phyloP scores from a whole-genome alignment of 2,888 invertebrate species.

The Elegia similella region DNA sequence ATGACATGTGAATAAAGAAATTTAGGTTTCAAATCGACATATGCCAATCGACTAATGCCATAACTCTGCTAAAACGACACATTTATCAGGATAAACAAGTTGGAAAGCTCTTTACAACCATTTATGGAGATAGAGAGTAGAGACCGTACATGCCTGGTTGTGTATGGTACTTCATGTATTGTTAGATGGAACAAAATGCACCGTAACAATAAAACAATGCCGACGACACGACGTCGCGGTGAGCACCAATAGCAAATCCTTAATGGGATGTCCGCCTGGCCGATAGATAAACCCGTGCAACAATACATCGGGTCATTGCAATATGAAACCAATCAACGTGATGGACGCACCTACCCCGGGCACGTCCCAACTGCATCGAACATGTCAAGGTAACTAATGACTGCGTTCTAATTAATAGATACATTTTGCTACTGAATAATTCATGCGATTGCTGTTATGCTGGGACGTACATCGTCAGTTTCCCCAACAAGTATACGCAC shows the following conservation, averaged over 20 bases:
- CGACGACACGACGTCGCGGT: slow-evolving; percentile 27
- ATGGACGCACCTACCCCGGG: slow-evolving; percentile 45
- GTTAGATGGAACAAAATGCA: slow-evolving; percentile 5
- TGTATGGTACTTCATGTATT: background rate
- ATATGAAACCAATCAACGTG: slow-evolving; percentile 68
- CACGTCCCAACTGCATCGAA: slow-evolving; percentile 45
- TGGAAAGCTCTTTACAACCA: background rate
- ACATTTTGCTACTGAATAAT: slow-evolving; percentile 46
- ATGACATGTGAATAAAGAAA: slow-evolving; percentile 14
- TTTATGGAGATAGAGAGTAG: background rate
- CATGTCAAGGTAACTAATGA: slow-evolving; percentile 55
- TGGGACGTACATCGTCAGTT: background rate
- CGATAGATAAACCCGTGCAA: slow-evolving; percentile 41
- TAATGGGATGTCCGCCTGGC: slow-evolving; percentile 44
- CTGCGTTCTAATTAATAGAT: slow-evolving; percentile 59
- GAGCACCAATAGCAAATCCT: slow-evolving; percentile 39
- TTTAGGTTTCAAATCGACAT: background rate
- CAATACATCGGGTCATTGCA: slow-evolving; percentile 55
- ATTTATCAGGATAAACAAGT: background rate
- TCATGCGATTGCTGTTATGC: slow-evolving; percentile 22
- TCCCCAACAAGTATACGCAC: background rate
- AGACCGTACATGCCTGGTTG: too few species aligned
- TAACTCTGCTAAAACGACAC: background rate
- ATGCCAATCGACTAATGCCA: slow-evolving; percentile 1
- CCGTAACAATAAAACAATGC: slow-evolving; percentile 27